Evolutionary conservation across 2,797 vertebrate species (phyloP).

Genomic region (Yasuhikotakia modesta): DNA sequence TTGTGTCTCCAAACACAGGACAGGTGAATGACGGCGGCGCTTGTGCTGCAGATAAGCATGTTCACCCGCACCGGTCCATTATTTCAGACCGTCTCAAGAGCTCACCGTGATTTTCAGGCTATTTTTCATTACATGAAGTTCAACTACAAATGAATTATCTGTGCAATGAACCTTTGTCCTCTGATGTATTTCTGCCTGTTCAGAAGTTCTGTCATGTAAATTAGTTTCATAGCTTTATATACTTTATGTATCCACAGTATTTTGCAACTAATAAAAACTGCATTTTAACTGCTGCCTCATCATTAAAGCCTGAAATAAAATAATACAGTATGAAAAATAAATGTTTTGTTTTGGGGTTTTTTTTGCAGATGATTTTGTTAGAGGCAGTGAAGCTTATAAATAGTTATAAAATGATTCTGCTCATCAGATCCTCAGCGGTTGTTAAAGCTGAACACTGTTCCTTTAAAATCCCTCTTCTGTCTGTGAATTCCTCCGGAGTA

Average conservation of each 20-base stretch:
- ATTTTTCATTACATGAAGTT: not conserved
- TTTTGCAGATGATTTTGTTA: conserved; percentile 30
- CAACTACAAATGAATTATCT: not conserved
- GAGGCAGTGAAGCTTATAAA: conserved; percentile 48
- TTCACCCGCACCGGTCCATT: conserved; percentile 65
- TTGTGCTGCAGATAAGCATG: conserved; percentile 59
- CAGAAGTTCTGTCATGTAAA: not conserved
- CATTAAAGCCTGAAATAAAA: not conserved
- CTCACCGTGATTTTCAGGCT: not conserved
- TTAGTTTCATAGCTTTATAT: not conserved
- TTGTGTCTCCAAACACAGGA: conserved; percentile 60
- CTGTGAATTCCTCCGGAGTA: conserved; percentile 58
- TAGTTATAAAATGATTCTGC: conserved; percentile 46
- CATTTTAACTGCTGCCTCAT: not conserved
- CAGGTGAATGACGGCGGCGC: conserved; percentile 51
- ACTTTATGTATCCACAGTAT: not conserved
- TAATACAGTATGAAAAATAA: conserved; percentile 22
- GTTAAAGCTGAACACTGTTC: conserved; percentile 57
- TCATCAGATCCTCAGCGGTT: conserved; percentile 58
- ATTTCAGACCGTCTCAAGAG: conserved; percentile 60
- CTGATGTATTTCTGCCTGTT: not conserved
- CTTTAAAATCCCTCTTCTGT: conserved; percentile 42
- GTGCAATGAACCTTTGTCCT: not conserved
- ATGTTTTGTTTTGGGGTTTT: too few relatives aligned
- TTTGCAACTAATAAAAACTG: not conserved